A percentile compares a stretch with the other conserved stretches of the same genome.
Conservation (phyloP, 1,140 invertebrate species). For the Diploscapter pachys region DNA sequence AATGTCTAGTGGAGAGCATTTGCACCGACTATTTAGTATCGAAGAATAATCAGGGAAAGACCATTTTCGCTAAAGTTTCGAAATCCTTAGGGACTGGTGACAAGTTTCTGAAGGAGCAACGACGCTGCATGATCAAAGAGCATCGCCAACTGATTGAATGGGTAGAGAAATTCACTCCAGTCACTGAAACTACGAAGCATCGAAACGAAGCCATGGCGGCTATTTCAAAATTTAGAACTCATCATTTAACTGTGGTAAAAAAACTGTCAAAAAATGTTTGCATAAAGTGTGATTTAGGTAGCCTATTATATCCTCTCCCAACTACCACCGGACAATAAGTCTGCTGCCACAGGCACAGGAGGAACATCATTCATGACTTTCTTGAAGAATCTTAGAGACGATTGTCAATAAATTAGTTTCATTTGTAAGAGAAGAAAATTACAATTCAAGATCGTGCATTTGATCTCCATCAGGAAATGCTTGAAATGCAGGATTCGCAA, state of each 20-base stretch:
- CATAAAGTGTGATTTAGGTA: constrained; percentile 1
- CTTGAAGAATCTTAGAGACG: constrained; percentile 14
- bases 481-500: not conserved
- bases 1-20: not conserved
- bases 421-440: not conserved
- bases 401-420: constrained; percentile 1
- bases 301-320: constrained; percentile 9
- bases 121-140: constrained; percentile 2
- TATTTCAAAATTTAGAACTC: not conserved
- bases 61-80: too few relatives aligned
- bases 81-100: not conserved
- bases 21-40: not conserved
- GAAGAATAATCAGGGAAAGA: too few relatives aligned
- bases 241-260: constrained; percentile 7
- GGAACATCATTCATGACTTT: constrained; percentile 13
- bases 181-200: not conserved
- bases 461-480: not conserved
- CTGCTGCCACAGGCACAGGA: constrained; percentile 10
- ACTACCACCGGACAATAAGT: not conserved
- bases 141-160: constrained; percentile 8
- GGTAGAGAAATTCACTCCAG: constrained; percentile 3
- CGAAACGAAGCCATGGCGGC: constrained; percentile 3
- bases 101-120: constrained; percentile 5
- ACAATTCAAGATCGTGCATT: not conserved
- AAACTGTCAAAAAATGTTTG: not conserved